Base-by-base conservation (phyloP, 2,113 vertebrate genomes). In the Oplegnathus fasciatus region DNA sequence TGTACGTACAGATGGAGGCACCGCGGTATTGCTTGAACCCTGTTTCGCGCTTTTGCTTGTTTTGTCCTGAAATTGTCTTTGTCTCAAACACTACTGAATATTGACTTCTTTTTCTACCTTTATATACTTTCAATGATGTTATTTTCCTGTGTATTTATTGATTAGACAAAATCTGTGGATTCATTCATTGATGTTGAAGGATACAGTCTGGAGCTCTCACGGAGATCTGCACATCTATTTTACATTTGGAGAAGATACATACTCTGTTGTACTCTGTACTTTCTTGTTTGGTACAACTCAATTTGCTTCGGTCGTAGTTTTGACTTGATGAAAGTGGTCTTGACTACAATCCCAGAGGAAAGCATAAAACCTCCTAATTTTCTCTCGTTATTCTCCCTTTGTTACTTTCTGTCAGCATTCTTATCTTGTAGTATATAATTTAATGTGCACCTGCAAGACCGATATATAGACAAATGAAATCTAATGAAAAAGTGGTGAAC, bases 1-100 rank as follows among this genome's bases (percentile, higher is more conserved):
- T 66, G 44, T 65, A 70, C 37, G 54, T 86, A 55, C 62, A 82
- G 28, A 40, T 18, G 32, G 30, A 83, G 73, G 67, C 62, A 46
- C 57, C 5, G 17, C 34, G 17, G 42, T 48, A 46, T 75, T 30
- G 72, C 40, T 78, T 52, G 42, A 71, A 67, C 48, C 9, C 26
- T 50, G 52, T 60, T 20, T 84, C 5, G 4, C 4, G 67, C 30
- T 60, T 73, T 70, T 37, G 64, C 7, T 37, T 58, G 37, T 58
- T 46, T 46, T 58, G 24, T 10, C 42, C 20, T 62, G 42, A 26
- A 28, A 17, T 68, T 3, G 42, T 65, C 65, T 22, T 28, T 18
- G 61, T 46, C 62, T 58, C 52, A 55, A 42, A 14, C n/a, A n/a
- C n/a, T n/a, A n/a, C n/a, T n/a, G n/a, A n/a, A n/a, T n/a, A n/a